phyloP scores from a whole-genome alignment of 2,113 vertebrate species.

The Cephalophus harveyi region DNA sequence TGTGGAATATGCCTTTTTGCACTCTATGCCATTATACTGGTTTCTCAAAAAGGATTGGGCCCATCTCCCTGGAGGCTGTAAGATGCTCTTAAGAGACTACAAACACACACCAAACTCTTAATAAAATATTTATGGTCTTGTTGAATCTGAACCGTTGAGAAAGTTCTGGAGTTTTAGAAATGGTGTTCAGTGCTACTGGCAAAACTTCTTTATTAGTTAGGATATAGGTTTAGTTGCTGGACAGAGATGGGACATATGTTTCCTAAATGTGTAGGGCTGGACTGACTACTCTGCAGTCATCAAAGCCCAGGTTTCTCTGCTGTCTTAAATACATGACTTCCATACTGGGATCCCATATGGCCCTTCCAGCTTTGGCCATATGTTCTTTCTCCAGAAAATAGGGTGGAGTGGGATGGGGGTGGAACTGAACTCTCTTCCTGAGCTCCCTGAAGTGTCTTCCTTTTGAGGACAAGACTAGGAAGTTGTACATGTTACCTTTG shows the following conservation, averaged over 20 bases:
- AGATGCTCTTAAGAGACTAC: not conserved
- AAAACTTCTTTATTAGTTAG: not conserved
- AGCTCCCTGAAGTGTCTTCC: not conserved
- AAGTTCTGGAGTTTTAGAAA: not conserved
- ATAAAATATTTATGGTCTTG: not conserved
- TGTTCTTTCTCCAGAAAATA: not conserved
- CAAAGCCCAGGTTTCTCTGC: not conserved
- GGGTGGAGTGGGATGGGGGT: not conserved
- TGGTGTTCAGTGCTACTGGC: not conserved
- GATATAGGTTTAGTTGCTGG: not conserved
- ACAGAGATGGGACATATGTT: not conserved
- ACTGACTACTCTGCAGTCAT: not conserved
- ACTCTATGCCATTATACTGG: not conserved
- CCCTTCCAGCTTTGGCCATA: not conserved
- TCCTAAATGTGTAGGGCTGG: not conserved
- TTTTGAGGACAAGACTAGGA: not conserved
- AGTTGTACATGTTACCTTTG: not conserved
- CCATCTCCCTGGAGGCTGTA: not conserved
- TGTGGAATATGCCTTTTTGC: not conserved
- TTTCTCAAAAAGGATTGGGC: not conserved
- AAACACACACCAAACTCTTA: not conserved
- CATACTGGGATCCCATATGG: not conserved
- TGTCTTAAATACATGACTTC: not conserved
- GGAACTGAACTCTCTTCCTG: not conserved
- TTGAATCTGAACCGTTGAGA: not conserved